phyloP scores from a whole-genome alignment of 2,797 vertebrate genomes.

The Hippoglossus hippoglossus region DNA sequence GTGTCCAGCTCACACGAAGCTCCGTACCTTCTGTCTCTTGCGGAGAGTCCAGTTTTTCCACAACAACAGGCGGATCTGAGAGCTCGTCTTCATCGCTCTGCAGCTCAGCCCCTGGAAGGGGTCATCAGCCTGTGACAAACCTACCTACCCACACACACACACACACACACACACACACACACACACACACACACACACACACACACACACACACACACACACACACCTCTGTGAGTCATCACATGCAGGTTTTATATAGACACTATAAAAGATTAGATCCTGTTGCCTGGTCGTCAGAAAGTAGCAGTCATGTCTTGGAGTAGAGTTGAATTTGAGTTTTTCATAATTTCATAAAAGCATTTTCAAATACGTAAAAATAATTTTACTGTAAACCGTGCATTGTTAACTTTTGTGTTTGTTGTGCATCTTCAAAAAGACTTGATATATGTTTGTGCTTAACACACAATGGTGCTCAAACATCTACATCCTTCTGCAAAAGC shows the following conservation, averaged over 20 bases:
- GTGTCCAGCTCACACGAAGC: background rate
- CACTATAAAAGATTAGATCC: too few relatives aligned
- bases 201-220: background rate
- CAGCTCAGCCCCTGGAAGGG: conserved; percentile 69
- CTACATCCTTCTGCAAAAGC: too few relatives aligned
- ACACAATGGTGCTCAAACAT: too few relatives aligned
- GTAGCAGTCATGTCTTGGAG: background rate
- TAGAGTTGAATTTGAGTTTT: background rate
- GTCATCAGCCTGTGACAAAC: conserved; percentile 66
- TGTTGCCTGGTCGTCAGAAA: background rate
- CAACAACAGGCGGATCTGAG: conserved; percentile 91
- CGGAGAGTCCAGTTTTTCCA: conserved; percentile 99
- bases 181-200: too few relatives aligned
- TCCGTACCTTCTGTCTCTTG: conserved; percentile 92
- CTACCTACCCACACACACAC: conserved; percentile 45
- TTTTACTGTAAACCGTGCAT: too few relatives aligned
- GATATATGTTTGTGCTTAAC: too few relatives aligned
- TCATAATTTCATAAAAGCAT: too few relatives aligned
- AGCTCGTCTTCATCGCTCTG: conserved; percentile 86
- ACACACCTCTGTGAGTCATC: background rate
- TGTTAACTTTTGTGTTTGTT: too few relatives aligned
- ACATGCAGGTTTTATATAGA: too few relatives aligned
- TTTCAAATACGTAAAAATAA: too few relatives aligned
- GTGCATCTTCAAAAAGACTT: too few relatives aligned
- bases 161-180: background rate